These are phyloP conservation scores for Percopsis transmontana DNA, from an alignment of 2,113 vertebrate genomes.

Conservation along the genomic window DNA sequence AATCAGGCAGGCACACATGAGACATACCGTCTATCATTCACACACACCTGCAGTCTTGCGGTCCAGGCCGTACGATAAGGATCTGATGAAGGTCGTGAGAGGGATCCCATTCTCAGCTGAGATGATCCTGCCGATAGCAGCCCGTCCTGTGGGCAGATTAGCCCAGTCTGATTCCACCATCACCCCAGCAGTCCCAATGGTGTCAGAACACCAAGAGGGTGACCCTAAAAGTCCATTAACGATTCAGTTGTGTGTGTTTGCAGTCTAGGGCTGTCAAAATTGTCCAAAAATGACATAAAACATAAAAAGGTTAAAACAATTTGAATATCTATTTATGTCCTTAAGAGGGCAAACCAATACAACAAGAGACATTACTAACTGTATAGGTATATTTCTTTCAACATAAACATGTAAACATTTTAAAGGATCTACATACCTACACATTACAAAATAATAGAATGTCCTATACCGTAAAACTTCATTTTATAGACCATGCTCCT, in stretches of 20 bases:
- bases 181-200: slow-evolving; percentile 60
- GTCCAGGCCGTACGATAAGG: slow-evolving; percentile 49
- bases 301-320: too few species aligned
- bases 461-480: too few species aligned
- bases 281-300: too few species aligned
- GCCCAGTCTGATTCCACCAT: slow-evolving; percentile 55
- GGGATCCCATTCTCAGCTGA: slow-evolving; percentile 71
- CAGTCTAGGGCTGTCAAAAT: not conserved
- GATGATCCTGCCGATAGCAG: slow-evolving; percentile 73
- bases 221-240: slow-evolving; percentile 70
- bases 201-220: slow-evolving; percentile 65
- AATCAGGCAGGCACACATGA: slow-evolving; percentile 4
- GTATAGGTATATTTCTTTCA: too few species aligned
- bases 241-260: slow-evolving; percentile 56
- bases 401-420: too few species aligned
- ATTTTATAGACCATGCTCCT: too few species aligned
- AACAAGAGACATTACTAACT: too few species aligned
- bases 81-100: slow-evolving; percentile 76
- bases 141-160: slow-evolving; percentile 63
- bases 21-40: too few species aligned
- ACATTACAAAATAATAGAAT: too few species aligned
- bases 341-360: too few species aligned
- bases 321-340: too few species aligned
- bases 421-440: too few species aligned
- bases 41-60: slow-evolving; percentile 23